Evolutionary conservation across 2,113 vertebrate species (phyloP).

Genomic region (Centropus bengalensis): DNA sequence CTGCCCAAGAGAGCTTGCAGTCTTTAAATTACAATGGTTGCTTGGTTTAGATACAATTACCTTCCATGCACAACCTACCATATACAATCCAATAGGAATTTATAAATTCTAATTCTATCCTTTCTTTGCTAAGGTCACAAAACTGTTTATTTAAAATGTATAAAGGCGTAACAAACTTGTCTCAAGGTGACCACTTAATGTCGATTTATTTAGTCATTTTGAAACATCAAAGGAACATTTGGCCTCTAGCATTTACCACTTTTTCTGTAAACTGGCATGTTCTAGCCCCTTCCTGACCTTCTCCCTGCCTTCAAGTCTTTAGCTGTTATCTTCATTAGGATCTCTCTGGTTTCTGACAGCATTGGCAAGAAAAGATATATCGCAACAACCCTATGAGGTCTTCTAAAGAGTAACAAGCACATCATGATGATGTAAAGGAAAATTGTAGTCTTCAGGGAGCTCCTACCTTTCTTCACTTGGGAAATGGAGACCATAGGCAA

Average conservation of each 20-base stretch:
- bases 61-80: neutral
- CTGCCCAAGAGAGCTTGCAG: neutral
- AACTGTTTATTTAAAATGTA: neutral
- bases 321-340: neutral
- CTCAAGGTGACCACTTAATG: rapidly evolving
- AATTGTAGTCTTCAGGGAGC: neutral
- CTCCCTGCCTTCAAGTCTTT: neutral
- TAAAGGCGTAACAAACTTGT: neutral
- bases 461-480: neutral
- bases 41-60: neutral
- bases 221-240: neutral
- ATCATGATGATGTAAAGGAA: neutral
- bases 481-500: neutral
- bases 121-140: neutral
- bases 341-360: neutral
- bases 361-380: neutral
- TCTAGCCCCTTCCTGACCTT: neutral
- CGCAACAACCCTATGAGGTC: neutral
- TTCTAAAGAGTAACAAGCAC: neutral
- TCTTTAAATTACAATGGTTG: neutral
- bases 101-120: neutral
- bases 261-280: neutral
- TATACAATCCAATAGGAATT: neutral
- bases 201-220: neutral
- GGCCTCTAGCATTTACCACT: neutral